Percentiles rank a stretch among this genome's conserved stretches.
phyloP scores from a whole-genome alignment of 2,113 vertebrate genomes.

The Trogon surrucura region DNA sequence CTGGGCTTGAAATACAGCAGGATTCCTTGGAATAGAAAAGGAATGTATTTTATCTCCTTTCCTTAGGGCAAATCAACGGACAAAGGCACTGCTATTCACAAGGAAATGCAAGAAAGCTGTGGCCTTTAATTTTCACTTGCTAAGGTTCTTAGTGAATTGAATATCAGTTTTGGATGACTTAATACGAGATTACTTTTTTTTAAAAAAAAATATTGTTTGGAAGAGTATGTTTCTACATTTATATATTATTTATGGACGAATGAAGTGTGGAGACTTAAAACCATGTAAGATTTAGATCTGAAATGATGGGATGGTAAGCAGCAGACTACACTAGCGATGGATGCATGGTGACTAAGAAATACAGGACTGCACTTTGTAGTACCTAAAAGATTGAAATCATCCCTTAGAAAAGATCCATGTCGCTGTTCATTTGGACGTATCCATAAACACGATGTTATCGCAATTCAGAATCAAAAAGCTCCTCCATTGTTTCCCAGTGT shows the following conservation, averaged over 20 bases:
- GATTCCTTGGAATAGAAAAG: slow-evolving; percentile 6
- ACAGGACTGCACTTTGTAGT: not conserved
- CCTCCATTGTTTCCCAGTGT: not conserved
- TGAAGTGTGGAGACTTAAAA: not conserved
- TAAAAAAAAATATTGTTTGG: not conserved
- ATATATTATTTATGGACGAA: not conserved
- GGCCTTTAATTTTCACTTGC: not conserved
- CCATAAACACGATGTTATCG: not conserved
- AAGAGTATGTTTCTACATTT: not conserved
- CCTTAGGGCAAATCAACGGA: slow-evolving; percentile 52
- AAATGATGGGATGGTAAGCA: not conserved
- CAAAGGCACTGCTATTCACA: slow-evolving; percentile 37
- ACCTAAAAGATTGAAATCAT: not conserved
- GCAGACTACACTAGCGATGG: not conserved
- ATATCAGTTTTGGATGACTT: not conserved
- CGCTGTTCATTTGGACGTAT: not conserved
- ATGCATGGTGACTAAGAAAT: not conserved
- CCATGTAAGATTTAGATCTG: not conserved
- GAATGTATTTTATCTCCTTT: slow-evolving; percentile 34
- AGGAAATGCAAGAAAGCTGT: slow-evolving; percentile 25
- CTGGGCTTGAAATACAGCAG: not conserved
- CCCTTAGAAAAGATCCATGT: not conserved
- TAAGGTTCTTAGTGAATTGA: not conserved
- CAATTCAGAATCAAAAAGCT: not conserved
- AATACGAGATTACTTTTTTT: not conserved